Evolutionary conservation across 2,888 invertebrate species (phyloP).

Genomic region (Epistrophe grossulariae): DNA sequence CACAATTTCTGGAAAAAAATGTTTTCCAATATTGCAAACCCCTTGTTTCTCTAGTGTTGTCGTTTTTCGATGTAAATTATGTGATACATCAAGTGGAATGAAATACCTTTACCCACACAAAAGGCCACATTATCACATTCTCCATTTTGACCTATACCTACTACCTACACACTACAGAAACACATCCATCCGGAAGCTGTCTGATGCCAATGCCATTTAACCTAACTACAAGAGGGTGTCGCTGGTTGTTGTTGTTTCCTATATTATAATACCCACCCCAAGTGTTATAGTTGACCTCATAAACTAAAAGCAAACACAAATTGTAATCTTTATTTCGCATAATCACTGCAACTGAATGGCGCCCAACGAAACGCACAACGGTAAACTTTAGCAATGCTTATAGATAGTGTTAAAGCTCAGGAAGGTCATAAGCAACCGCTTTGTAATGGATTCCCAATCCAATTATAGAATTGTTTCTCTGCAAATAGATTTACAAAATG

Average conservation of each 20-base stretch:
- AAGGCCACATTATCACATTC: constrained; percentile 9
- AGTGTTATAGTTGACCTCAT: neutral
- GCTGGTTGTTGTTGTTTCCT: constrained; percentile 10
- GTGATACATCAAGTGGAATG: constrained; percentile 44
- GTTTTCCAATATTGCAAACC: neutral
- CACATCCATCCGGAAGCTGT: constrained; percentile 49
- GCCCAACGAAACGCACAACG: constrained; percentile 42
- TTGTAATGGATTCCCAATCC: constrained; percentile 54
- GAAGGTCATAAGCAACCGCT: constrained; percentile 21
- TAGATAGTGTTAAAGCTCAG: constrained; percentile 32
- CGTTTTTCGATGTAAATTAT: constrained; percentile 33
- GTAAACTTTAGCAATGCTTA: constrained; percentile 11
- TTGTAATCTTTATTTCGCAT: constrained; percentile 41
- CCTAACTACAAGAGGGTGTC: constrained; percentile 6
- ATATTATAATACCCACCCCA: neutral
- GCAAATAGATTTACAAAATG: neutral
- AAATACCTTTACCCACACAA: constrained; percentile 17
- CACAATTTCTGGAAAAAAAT: neutral
- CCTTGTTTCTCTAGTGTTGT: neutral
- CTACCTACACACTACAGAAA: neutral
- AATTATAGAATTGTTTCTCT: constrained; percentile 37
- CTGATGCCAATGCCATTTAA: constrained; percentile 27
- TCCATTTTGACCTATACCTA: constrained; percentile 17
- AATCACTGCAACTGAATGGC: constrained; percentile 61
- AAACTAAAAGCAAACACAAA: constrained; percentile 38